Evolutionary conservation across 2,113 vertebrate species (phyloP).

Genomic region (Helogale parvula): DNA sequence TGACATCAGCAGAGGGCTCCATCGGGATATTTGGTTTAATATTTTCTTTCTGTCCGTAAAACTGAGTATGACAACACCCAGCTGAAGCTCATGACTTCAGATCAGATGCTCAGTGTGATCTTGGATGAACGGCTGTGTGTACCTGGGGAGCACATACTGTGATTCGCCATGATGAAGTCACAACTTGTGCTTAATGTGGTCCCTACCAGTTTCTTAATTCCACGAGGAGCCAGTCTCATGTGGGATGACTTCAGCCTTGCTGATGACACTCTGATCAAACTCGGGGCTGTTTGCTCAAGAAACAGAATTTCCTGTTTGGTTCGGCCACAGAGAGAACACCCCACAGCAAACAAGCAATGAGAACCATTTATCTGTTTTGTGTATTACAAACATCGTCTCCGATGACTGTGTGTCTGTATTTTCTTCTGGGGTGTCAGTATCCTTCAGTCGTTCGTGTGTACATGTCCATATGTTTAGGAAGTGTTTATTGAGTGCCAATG

Average conservation of each 20-base stretch:
- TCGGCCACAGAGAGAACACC: constrained; percentile 58
- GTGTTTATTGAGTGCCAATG: rapidly evolving
- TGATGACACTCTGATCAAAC: constrained; percentile 42
- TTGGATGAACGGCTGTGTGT: not conserved
- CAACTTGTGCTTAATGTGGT: constrained; percentile 57
- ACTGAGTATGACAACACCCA: constrained; percentile 70
- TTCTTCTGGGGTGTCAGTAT: not conserved
- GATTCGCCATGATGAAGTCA: constrained; percentile 59
- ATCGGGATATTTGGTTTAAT: constrained; percentile 34
- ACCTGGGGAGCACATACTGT: constrained; percentile 65
- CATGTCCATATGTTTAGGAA: not conserved
- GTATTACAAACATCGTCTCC: not conserved
- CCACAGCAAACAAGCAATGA: not conserved
- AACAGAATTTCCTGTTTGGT: constrained; percentile 28
- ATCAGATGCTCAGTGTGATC: constrained; percentile 63
- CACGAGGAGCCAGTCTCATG: constrained; percentile 66
- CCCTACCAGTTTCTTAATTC: constrained; percentile 72
- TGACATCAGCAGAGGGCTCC: not conserved
- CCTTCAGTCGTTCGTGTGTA: not conserved
- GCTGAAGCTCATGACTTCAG: constrained; percentile 72
- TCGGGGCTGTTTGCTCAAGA: constrained; percentile 58
- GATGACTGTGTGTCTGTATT: not conserved
- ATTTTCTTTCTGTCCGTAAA: constrained; percentile 72
- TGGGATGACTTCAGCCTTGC: not conserved
- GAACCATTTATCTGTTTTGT: not conserved